phyloP scores from a whole-genome alignment of 1,140 invertebrate species.

The Drosophila serrata region DNA sequence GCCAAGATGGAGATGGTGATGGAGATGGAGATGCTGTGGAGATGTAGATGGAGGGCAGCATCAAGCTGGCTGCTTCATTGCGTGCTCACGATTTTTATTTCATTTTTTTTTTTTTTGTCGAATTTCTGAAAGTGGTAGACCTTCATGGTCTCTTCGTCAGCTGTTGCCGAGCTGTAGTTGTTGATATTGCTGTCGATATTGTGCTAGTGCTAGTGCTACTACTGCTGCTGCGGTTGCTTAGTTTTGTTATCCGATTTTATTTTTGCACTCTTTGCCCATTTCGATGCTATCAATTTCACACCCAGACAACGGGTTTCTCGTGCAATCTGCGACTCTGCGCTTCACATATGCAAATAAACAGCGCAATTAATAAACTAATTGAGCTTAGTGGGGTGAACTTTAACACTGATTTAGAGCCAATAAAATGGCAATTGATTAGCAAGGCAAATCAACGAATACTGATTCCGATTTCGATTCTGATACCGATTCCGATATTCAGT shows the following conservation, averaged over 20 bases:
- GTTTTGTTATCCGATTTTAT: constrained; percentile 69
- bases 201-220: constrained; percentile 18
- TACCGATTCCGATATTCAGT: constrained; percentile 13
- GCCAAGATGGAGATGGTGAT: constrained; percentile 35
- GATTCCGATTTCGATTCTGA: constrained; percentile 39
- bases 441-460: constrained; percentile 64
- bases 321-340: constrained; percentile 22
- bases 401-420: constrained; percentile 41
- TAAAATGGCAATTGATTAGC: constrained; percentile 48
- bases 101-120: constrained; percentile 59
- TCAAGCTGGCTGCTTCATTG: constrained; percentile 57
- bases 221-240: constrained; percentile 39
- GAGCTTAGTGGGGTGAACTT: constrained; percentile 45
- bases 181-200: constrained; percentile 25
- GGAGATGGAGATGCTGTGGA: constrained; percentile 30
- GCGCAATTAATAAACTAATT: constrained; percentile 59
- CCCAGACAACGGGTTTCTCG: constrained; percentile 69
- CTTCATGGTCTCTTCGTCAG: constrained; percentile 68
- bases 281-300: constrained; percentile 77
- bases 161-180: constrained; percentile 41
- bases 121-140: constrained; percentile 83
- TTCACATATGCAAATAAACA: constrained; percentile 24
- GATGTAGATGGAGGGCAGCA: constrained; percentile 46
- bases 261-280: constrained; percentile 33
- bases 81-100: constrained; percentile 62